These are phyloP conservation scores for Taxidea taxus DNA, from an alignment of 2,113 vertebrate genomes.

Conservation along the genomic window DNA sequence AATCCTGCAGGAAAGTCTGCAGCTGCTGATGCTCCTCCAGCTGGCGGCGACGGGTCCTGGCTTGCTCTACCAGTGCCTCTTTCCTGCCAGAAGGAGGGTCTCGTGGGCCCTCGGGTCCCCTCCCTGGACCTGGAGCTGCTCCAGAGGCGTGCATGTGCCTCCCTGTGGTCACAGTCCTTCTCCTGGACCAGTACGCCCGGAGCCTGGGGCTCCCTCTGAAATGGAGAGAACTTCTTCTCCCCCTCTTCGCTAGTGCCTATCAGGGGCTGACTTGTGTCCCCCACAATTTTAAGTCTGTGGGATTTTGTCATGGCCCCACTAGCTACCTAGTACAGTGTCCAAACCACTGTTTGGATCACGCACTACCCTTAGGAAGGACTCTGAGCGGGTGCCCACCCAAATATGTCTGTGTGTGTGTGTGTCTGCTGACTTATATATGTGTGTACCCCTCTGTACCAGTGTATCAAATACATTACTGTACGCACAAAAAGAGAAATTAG, in stretches of 20 bases:
- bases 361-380: not conserved
- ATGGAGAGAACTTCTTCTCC: no score
- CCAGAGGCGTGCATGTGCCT: not conserved
- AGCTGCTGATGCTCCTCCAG: conserved; percentile 86
- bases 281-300: no score
- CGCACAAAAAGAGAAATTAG: not conserved
- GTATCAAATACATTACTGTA: not conserved
- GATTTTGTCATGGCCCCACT: no score
- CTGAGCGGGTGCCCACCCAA: not conserved
- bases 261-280: not conserved
- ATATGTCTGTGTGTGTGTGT: no score
- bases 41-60: conserved; percentile 74
- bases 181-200: fast-evolving
- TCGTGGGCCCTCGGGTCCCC: not conserved
- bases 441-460: not conserved
- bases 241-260: not conserved
- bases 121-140: not conserved
- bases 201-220: not conserved
- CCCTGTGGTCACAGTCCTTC: not conserved
- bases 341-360: not conserved
- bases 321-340: not conserved
- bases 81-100: conserved; percentile 78
- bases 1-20: conserved; percentile 87
- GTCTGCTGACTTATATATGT: not conserved
- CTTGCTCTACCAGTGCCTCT: conserved; percentile 84